Conservation (phyloP, 2,888 invertebrate genomes). For the Mythimna lalbum region DNA sequence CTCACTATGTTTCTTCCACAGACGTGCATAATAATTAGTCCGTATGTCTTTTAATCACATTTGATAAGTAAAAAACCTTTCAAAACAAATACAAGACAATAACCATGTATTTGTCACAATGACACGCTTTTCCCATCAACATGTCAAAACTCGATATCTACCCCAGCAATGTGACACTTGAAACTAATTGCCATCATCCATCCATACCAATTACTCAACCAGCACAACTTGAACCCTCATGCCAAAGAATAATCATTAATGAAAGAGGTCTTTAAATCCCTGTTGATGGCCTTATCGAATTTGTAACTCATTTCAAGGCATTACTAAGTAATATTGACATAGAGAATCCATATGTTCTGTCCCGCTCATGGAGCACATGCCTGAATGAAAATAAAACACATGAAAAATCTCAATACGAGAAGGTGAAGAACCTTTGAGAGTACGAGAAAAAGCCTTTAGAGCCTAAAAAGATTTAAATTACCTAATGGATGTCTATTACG, state of each 20-base stretch:
- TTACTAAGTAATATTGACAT: background rate
- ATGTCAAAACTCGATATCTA: slow-evolving; percentile 18
- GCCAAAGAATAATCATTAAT: background rate
- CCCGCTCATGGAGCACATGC: background rate
- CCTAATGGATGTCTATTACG: slow-evolving; percentile 27
- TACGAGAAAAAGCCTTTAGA: slow-evolving; percentile 42
- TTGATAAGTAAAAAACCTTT: background rate
- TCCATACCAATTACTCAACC: slow-evolving; percentile 7
- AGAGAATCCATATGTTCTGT: background rate
- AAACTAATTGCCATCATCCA: slow-evolving; percentile 35
- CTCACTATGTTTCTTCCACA: background rate
- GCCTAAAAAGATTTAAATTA: slow-evolving; percentile 28
- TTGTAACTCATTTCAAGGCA: slow-evolving; percentile 22
- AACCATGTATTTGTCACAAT: background rate
- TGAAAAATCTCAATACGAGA: slow-evolving; percentile 5
- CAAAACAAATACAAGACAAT: background rate
- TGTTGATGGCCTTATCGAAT: background rate
- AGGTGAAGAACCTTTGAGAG: slow-evolving; percentile 1
- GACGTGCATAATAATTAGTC: background rate
- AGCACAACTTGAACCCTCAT: slow-evolving; percentile 3
- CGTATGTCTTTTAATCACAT: background rate
- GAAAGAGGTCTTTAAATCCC: background rate
- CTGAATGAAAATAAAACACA: background rate
- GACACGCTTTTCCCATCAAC: slow-evolving; percentile 1
- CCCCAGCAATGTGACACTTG: slow-evolving; percentile 17